Conservation (phyloP, 2,113 vertebrate species). For the Pholis gunnellus region DNA sequence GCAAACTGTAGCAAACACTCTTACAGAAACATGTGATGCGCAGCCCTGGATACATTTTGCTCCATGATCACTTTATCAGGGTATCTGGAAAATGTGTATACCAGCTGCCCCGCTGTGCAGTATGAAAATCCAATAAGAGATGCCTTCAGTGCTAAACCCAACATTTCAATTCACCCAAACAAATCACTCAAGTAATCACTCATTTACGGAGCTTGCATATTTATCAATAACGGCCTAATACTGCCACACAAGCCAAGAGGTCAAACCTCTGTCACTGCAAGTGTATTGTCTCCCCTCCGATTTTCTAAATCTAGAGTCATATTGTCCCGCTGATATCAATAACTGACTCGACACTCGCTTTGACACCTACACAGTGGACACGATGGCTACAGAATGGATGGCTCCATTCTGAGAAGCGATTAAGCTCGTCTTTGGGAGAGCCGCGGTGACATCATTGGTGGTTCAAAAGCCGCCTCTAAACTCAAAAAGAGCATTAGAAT, state of each 20-base stretch:
- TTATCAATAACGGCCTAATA: constrained; percentile 75
- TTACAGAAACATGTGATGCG: background rate
- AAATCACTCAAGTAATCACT: constrained; percentile 60
- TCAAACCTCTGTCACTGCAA: constrained; percentile 69
- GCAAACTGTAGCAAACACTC: constrained; percentile 3
- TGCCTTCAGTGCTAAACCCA: constrained; percentile 52
- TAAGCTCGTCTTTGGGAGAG: constrained; percentile 86
- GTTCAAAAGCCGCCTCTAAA: constrained; percentile 86
- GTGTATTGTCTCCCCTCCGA: constrained; percentile 67
- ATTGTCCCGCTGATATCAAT: constrained; percentile 85
- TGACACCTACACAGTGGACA: constrained; percentile 85
- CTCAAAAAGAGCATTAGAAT: constrained; percentile 90
- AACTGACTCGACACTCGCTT: constrained; percentile 89
- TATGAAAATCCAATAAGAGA: constrained; percentile 65
- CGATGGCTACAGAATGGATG: constrained; percentile 87
- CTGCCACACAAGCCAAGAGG: constrained; percentile 48
- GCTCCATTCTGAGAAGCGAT: constrained; percentile 84
- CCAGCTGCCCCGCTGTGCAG: constrained; percentile 33
- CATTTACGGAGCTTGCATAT: constrained; percentile 70
- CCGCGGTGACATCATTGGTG: constrained; percentile 86
- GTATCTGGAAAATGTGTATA: constrained; percentile 51
- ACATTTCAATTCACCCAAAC: constrained; percentile 69
- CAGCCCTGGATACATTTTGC: constrained; percentile 23
- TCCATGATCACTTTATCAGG: constrained; percentile 43
- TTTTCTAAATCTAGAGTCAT: constrained; percentile 65